Evolutionary conservation across 2,113 vertebrate genomes (phyloP).

Genomic region (Anser brachyrhynchus): DNA sequence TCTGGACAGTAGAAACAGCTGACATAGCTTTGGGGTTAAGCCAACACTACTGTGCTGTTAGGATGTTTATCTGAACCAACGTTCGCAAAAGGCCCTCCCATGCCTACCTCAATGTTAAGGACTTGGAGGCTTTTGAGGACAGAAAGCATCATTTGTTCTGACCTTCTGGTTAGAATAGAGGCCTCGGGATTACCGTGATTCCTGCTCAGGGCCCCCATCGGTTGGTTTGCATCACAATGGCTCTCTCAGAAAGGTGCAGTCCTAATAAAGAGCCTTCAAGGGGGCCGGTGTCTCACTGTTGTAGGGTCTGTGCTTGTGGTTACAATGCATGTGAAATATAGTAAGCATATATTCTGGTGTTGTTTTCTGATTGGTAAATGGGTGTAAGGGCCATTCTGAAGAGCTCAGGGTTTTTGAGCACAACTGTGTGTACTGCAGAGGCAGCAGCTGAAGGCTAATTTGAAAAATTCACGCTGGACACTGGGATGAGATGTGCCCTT

Average conservation of each 20-base stretch:
- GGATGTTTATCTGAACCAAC: constrained; percentile 64
- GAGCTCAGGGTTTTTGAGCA: constrained; percentile 38
- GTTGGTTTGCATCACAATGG: background rate
- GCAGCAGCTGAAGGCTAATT: constrained; percentile 67
- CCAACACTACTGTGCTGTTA: constrained; percentile 56
- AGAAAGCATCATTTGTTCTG: constrained; percentile 5
- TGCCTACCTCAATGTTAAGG: constrained; percentile 20
- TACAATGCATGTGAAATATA: background rate
- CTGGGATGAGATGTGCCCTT: constrained; percentile 48
- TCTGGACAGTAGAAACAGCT: constrained; percentile 64
- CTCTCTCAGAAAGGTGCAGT: background rate
- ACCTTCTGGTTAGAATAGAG: constrained; percentile 34
- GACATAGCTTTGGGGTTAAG: constrained; percentile 64
- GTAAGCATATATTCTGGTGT: background rate
- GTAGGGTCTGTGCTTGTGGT: fast-evolving
- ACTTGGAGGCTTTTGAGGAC: constrained; percentile 30
- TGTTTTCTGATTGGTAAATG: background rate
- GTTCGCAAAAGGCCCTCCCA: constrained; percentile 10
- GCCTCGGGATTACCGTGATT: background rate
- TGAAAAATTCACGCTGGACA: constrained; percentile 60
- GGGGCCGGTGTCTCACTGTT: background rate
- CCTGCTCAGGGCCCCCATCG: background rate
- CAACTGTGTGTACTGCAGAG: constrained; percentile 20
- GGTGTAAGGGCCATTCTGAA: constrained; percentile 17
- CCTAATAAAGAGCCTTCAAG: background rate